Evolutionary conservation across 2,888 invertebrate genomes (phyloP).

Genomic region (Aquatica leii): DNA sequence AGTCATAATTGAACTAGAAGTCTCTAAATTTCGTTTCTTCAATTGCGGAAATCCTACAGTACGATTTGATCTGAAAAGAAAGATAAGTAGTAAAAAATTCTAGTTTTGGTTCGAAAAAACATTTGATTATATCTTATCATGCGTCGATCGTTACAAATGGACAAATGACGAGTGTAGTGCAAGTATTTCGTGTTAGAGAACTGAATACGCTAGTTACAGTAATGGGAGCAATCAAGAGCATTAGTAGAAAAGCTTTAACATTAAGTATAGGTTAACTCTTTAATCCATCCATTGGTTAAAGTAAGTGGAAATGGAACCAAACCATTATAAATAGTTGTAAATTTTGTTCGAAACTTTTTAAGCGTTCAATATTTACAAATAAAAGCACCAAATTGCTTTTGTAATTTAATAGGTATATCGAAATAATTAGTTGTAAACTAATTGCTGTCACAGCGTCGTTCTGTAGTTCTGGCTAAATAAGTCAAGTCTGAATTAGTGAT

Average conservation of each 20-base stretch:
- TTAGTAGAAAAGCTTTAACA: slow-evolving; percentile 37
- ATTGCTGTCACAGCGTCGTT: too few relatives aligned
- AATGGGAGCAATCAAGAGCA: slow-evolving; percentile 38
- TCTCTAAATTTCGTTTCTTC: slow-evolving; percentile 73
- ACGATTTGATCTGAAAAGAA: slow-evolving; percentile 57
- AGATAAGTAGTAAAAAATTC: slow-evolving; percentile 30
- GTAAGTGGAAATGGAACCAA: slow-evolving; percentile 24
- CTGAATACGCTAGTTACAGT: slow-evolving; percentile 33
- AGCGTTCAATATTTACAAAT: too few relatives aligned
- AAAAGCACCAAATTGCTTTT: background rate
- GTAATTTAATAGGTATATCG: too few relatives aligned
- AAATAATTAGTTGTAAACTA: too few relatives aligned
- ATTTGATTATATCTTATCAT: slow-evolving; percentile 36
- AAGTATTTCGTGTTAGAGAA: slow-evolving; percentile 27
- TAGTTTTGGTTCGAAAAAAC: slow-evolving; percentile 28
- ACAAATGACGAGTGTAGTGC: slow-evolving; percentile 35
- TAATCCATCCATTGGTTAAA: slow-evolving; percentile 33
- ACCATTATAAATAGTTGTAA: slow-evolving; percentile 22
- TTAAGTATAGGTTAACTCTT: slow-evolving; percentile 42
- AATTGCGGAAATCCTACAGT: slow-evolving; percentile 66
- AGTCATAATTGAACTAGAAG: slow-evolving; percentile 42
- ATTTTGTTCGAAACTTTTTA: background rate
- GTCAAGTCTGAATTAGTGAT: slow-evolving; percentile 43
- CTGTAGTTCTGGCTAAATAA: slow-evolving; percentile 28
- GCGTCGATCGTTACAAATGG: slow-evolving; percentile 36